phyloP scores from a whole-genome alignment of 2,888 invertebrate species.

The Minunthozetes semirufus region DNA sequence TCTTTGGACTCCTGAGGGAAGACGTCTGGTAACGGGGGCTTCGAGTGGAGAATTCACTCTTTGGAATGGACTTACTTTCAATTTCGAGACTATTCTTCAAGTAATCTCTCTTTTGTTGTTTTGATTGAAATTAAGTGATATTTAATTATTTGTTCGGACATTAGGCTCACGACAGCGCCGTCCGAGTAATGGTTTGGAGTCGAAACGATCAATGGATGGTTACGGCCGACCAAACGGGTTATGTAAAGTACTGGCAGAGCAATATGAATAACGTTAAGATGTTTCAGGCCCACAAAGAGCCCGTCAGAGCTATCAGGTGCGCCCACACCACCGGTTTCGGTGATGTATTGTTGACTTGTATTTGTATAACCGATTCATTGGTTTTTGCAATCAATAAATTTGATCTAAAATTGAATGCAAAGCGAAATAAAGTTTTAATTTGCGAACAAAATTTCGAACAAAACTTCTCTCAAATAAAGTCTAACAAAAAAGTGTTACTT shows the following conservation, averaged over 20 bases:
- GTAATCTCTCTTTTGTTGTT: slow-evolving; percentile 50
- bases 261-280: slow-evolving; percentile 99
- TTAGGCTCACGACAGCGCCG: slow-evolving; percentile 97
- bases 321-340: slow-evolving; percentile 28
- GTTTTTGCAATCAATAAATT: background rate
- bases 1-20: slow-evolving; percentile 99
- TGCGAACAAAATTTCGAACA: background rate
- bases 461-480: slow-evolving; percentile 2
- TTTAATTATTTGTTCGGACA: slow-evolving; percentile 39
- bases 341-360: background rate
- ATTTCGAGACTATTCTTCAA: slow-evolving; percentile 99
- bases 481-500: background rate
- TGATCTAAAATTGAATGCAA: background rate
- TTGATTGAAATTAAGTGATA: background rate
- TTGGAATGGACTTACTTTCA: slow-evolving; percentile 99
- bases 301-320: slow-evolving; percentile 94
- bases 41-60: slow-evolving; percentile 98
- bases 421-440: slow-evolving; percentile 1
- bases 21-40: slow-evolving; percentile 93
- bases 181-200: slow-evolving; percentile 99
- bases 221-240: slow-evolving; percentile 96
- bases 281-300: slow-evolving; percentile 99
- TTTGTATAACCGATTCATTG: background rate
- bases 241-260: slow-evolving; percentile 99
- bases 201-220: slow-evolving; percentile 99